phyloP scores from a whole-genome alignment of 2,113 vertebrate genomes.

The Poecilia latipinna region DNA sequence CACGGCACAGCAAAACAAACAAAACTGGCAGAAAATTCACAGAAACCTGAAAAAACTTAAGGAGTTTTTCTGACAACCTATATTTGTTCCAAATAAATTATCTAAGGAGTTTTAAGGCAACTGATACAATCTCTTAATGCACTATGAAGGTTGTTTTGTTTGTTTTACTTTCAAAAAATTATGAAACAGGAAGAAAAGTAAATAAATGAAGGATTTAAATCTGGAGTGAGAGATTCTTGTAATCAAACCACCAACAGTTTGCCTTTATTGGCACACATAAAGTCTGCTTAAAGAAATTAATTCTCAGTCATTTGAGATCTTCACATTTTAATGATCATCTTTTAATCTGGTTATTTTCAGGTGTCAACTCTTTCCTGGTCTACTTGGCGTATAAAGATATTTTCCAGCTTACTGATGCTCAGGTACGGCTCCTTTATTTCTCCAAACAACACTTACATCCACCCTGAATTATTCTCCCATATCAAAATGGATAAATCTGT shows the following conservation, averaged over 20 bases:
- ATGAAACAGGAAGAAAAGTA: not conserved
- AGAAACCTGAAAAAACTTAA: not conserved
- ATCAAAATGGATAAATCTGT: not conserved
- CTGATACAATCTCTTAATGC: too few relatives aligned
- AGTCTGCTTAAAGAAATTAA: not conserved
- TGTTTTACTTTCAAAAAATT: not conserved
- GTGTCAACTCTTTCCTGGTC: constrained; percentile 97
- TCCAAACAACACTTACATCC: not conserved
- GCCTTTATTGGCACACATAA: not conserved
- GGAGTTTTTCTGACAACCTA: too few relatives aligned
- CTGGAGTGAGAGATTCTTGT: not conserved
- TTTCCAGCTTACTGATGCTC: constrained; percentile 94
- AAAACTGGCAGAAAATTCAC: not conserved
- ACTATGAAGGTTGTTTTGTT: not conserved
- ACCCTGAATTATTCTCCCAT: not conserved
- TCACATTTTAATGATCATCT: not conserved
- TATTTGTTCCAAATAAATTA: too few relatives aligned
- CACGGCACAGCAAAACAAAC: too few relatives aligned
- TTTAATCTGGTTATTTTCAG: constrained; percentile 72
- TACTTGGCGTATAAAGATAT: constrained; percentile 98
- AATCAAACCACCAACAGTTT: not conserved
- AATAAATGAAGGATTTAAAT: not conserved
- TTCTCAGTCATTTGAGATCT: not conserved
- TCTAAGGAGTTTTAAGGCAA: not conserved
- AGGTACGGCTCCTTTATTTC: constrained; percentile 79